phyloP scores from a whole-genome alignment of 2,888 invertebrate species.

The Neoscelio sp. region DNA sequence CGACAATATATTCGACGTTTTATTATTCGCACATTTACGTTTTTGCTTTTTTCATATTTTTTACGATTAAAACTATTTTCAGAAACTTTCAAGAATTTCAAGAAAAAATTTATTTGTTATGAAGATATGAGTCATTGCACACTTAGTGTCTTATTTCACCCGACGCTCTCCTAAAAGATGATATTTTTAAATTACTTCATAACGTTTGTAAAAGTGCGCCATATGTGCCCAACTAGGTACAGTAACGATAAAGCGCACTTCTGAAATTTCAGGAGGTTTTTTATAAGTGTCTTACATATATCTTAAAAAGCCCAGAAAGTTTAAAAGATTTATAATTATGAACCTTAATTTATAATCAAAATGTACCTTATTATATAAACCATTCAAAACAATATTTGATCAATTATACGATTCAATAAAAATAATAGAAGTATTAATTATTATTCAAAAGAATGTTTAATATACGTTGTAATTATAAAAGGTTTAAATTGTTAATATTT shows the following conservation, averaged over 20 bases:
- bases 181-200: slow-evolving; percentile 46
- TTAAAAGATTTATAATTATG: slow-evolving; percentile 21
- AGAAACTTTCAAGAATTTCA: too few relatives aligned
- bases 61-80: too few relatives aligned
- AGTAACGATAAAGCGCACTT: slow-evolving; percentile 21
- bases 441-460: not conserved
- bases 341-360: not conserved
- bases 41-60: too few relatives aligned
- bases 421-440: too few relatives aligned
- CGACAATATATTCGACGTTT: too few relatives aligned
- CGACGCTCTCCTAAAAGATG: slow-evolving; percentile 12
- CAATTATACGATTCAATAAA: too few relatives aligned
- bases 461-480: slow-evolving; percentile 9
- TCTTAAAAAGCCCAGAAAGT: slow-evolving; percentile 21
- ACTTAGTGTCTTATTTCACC: slow-evolving; percentile 18
- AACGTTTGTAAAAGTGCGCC: slow-evolving; percentile 41
- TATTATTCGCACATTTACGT: too few relatives aligned
- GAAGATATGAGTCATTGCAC: slow-evolving; percentile 16
- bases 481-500: slow-evolving; percentile 9
- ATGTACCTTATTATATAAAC: too few relatives aligned
- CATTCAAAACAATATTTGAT: too few relatives aligned
- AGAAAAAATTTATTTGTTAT: not conserved
- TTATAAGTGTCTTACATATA: slow-evolving; percentile 34
- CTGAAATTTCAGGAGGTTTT: slow-evolving; percentile 25
- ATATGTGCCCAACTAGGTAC: slow-evolving; percentile 40